phyloP scores from a whole-genome alignment of 2,888 invertebrate species.

The Parthenolecanium corni region DNA sequence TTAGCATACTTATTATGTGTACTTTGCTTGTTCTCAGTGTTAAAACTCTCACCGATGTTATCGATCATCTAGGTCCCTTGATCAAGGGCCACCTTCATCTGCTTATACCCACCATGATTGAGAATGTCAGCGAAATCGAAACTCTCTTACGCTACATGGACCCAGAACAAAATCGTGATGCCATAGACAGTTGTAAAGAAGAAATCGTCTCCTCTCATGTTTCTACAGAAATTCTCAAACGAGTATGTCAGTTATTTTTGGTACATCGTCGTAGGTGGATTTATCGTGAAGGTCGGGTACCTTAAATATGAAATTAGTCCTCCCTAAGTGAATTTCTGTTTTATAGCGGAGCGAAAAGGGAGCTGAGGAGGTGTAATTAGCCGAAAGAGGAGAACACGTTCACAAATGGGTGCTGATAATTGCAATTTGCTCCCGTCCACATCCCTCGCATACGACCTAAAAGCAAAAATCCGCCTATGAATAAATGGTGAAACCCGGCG shows the following conservation, averaged over 20 bases:
- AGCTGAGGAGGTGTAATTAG: not conserved
- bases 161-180: not conserved
- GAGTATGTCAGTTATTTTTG: not conserved
- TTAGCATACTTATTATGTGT: not conserved
- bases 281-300: too few species aligned
- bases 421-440: too few species aligned
- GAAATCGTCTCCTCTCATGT: slow-evolving; percentile 9
- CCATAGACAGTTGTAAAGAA: slow-evolving; percentile 1
- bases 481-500: too few species aligned
- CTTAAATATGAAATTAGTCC: too few species aligned
- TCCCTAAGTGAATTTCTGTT: too few species aligned
- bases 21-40: not conserved
- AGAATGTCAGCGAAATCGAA: slow-evolving; percentile 16
- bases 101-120: slow-evolving; percentile 11
- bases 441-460: too few species aligned
- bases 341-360: too few species aligned
- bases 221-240: slow-evolving; percentile 4
- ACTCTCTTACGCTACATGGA: not conserved
- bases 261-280: too few species aligned
- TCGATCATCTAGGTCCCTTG: slow-evolving; percentile 12
- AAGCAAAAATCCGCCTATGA: not conserved
- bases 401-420: not conserved
- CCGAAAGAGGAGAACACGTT: not conserved
- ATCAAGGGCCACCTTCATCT: slow-evolving; percentile 8
- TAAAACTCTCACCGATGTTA: slow-evolving; percentile 4